Evolutionary conservation across 2,888 invertebrate genomes (phyloP).

Genomic region (Drosophila borealis): DNA sequence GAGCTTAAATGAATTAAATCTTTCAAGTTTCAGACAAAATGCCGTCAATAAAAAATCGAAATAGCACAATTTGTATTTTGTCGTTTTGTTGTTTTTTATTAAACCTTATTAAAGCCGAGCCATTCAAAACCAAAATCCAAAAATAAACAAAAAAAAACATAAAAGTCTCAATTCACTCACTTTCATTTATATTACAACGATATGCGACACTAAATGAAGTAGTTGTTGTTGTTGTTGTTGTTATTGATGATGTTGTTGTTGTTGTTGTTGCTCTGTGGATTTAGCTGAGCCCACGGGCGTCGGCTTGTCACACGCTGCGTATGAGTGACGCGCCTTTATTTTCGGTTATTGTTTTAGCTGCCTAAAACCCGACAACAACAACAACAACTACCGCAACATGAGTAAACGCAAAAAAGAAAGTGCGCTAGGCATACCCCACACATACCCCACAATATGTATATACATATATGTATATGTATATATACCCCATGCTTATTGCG

Average conservation of each 20-base stretch:
- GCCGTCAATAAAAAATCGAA: slow-evolving; percentile 66
- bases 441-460: slow-evolving; percentile 11
- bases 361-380: slow-evolving; percentile 31
- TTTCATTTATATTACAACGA: slow-evolving; percentile 81
- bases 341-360: slow-evolving; percentile 77
- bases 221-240: slow-evolving; percentile 50
- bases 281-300: slow-evolving; percentile 66
- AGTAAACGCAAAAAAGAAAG: slow-evolving; percentile 65
- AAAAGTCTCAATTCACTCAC: slow-evolving; percentile 62
- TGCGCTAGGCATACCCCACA: slow-evolving; percentile 64
- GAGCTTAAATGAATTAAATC: slow-evolving; percentile 47
- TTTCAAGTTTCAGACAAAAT: slow-evolving; percentile 32
- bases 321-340: slow-evolving; percentile 81
- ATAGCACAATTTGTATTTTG: slow-evolving; percentile 60
- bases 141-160: slow-evolving; percentile 28
- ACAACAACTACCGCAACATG: neutral
- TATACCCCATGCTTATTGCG: slow-evolving; percentile 12
- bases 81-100: slow-evolving; percentile 51
- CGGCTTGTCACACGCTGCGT: slow-evolving; percentile 78
- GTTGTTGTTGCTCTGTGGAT: slow-evolving; percentile 47
- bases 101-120: slow-evolving; percentile 70
- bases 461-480: neutral
- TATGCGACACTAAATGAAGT: slow-evolving; percentile 77
- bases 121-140: slow-evolving; percentile 52
- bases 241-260: slow-evolving; percentile 20